A percentile compares a stretch with the other conserved stretches of the same genome.
These are phyloP conservation scores for Plumapathes pennacea DNA, from an alignment of 92 coral and sea anemone species.

Conservation along the genomic window DNA sequence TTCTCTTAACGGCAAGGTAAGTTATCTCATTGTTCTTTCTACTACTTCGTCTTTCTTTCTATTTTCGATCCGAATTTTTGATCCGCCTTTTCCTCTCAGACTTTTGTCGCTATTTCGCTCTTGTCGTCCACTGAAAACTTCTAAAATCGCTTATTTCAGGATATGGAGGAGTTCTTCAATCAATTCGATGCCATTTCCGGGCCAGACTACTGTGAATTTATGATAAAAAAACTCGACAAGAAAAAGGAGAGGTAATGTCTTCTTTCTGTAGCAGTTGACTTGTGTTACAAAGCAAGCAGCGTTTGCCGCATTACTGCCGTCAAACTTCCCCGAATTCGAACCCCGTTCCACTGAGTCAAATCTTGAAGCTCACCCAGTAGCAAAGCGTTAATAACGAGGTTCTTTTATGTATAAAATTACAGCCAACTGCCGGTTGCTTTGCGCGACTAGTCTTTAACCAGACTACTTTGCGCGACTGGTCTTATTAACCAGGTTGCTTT, in stretches of 20 bases:
- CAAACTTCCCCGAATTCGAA: too few species aligned
- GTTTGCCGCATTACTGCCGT: neutral
- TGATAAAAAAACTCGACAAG: conserved; percentile 92
- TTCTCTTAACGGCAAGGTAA: conserved; percentile 82
- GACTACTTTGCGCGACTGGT: too few species aligned
- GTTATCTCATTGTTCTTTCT: neutral
- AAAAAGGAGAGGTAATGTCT: conserved; percentile 91
- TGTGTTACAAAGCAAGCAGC: neutral
- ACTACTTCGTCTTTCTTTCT: neutral
- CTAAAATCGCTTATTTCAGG: conserved; percentile 50
- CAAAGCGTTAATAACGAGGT: too few species aligned
- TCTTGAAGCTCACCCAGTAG: too few species aligned
- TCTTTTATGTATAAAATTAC: too few species aligned
- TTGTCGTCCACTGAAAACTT: neutral
- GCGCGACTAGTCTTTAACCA: too few species aligned
- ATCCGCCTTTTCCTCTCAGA: neutral
- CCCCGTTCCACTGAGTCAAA: too few species aligned
- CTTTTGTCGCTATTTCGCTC: neutral
- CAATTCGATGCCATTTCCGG: conserved; percentile 91
- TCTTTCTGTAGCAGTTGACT: too few species aligned
- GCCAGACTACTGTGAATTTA: conserved; percentile 88
- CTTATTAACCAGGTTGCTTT: too few species aligned
- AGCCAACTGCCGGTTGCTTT: too few species aligned
- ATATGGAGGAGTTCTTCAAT: conserved; percentile 79
- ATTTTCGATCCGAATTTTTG: neutral